Percentiles rank a stretch among this genome's conserved stretches.
These are phyloP conservation scores for Rhabdornis inornatus DNA, from an alignment of 2,113 vertebrate species.

Conservation along the genomic window DNA sequence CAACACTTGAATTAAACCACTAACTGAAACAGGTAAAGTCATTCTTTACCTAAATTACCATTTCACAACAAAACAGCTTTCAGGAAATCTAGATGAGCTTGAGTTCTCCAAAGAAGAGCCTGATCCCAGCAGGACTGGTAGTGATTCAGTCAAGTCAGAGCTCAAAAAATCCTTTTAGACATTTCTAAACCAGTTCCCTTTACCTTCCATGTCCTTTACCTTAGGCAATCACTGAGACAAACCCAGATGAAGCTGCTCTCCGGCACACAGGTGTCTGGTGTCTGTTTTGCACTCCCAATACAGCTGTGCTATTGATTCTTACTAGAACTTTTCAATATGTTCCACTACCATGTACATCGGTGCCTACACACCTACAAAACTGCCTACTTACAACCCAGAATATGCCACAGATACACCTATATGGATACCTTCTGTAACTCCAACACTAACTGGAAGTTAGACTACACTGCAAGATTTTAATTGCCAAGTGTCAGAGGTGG, in stretches of 20 bases:
- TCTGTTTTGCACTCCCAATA: not conserved
- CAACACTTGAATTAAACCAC: not conserved
- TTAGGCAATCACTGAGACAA: not conserved
- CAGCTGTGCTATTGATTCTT: not conserved
- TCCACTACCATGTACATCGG: fast-evolving
- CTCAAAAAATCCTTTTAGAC: not conserved
- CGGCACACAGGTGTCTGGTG: not conserved
- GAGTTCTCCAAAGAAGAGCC: not conserved
- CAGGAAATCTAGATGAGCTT: not conserved
- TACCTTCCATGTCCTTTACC: not conserved
- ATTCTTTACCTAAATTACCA: not conserved
- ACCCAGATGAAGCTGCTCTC: not conserved
- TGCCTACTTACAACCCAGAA: not conserved
- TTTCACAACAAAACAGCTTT: not conserved
- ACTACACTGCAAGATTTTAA: not conserved
- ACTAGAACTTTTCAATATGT: not conserved
- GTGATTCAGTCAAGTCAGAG: not conserved
- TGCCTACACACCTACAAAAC: not conserved
- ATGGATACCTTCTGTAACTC: not conserved
- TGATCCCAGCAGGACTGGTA: not conserved
- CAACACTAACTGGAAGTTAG: not conserved
- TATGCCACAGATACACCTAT: not conserved
- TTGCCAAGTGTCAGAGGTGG: not conserved
- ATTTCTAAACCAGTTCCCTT: not conserved
- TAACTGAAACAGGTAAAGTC: not conserved